Base-by-base conservation (phyloP, 2,888 invertebrate genomes). In the Trachelus stipa region DNA sequence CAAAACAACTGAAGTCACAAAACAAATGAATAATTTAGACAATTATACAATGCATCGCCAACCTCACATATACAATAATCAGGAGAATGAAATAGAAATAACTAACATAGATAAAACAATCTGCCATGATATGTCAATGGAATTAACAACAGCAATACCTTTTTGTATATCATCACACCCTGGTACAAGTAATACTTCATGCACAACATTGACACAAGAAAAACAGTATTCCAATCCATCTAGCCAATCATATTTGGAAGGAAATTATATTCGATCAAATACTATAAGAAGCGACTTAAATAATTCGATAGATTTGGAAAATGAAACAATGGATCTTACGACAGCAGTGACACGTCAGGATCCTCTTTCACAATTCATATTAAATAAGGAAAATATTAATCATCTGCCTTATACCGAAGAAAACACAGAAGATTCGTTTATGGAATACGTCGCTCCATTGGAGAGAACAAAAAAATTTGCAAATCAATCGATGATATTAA, bases 241-340 rank as follows among this genome's bases (percentile, higher is more conserved):
- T 9, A 56, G 23, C 23, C 15, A 56, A 56, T 56, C 23, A 9
- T 9, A 9, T 56, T 56, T 56, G 56, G 56, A 56, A 56, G 56
- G 23, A 56, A 56, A 9, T 56, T 9, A 23, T 6, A 56, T 56
- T 23, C 56, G 9, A 23, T 56, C 56, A 23, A 56, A 56, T 56
- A 15, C 15, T 6, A 56, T 23, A 9, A 34, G 31, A 12, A 33
- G 69, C 23, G 40, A n/a, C 37, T 31, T n/a, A 0, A 33, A 75
- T 11, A 23, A 40, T 69, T 71, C 71, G 11, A 71, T 71, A 31
- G 73, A 73, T 68, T 56, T 71, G 40, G 77, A 79, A 75, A 75
- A 84, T 80, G 23, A 74, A n/a, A 76, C 83, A 34, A 82, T 82
- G 75, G 82, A 84, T 74, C 77, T 84, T 12, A 84, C 81, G 4